A percentile compares a stretch with the other conserved stretches of the same genome.
Evolutionary conservation across 2,888 invertebrate genomes (phyloP).

Genomic region (Macaria notata): DNA sequence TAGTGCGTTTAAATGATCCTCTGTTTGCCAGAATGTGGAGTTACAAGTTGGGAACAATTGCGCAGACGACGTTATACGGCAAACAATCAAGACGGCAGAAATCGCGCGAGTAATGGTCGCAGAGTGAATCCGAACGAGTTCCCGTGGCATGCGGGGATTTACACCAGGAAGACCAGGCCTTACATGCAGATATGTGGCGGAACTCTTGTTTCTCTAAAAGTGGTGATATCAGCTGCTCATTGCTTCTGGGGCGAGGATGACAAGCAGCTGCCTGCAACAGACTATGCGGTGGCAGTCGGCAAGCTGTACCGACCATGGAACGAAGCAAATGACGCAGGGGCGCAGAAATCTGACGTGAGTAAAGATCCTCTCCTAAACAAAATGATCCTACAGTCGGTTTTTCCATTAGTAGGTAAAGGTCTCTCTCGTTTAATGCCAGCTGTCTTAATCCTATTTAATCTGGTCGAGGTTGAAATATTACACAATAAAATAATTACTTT

Average conservation of each 20-base stretch:
- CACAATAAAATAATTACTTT: too few species aligned
- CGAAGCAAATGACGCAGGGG: slow-evolving; percentile 38
- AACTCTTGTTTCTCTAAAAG: slow-evolving; percentile 60
- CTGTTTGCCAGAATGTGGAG: too few species aligned
- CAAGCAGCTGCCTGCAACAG: not conserved
- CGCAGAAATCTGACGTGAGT: slow-evolving; percentile 59
- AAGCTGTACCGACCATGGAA: slow-evolving; percentile 61
- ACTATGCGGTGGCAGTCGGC: slow-evolving; percentile 33
- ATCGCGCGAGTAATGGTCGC: slow-evolving; percentile 32
- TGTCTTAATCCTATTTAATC: too few species aligned
- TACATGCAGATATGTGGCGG: slow-evolving; percentile 81
- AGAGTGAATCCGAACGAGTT: slow-evolving; percentile 53
- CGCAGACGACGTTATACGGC: too few species aligned
- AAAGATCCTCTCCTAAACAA: not conserved
- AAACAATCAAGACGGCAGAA: too few species aligned
- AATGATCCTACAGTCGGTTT: not conserved
- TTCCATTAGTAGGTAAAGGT: not conserved
- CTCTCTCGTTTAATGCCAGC: not conserved
- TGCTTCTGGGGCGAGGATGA: not conserved
- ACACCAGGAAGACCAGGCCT: slow-evolving; percentile 52
- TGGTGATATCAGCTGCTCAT: slow-evolving; percentile 50
- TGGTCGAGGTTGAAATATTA: too few species aligned
- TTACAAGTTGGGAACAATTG: too few species aligned
- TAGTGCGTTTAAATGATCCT: too few species aligned
- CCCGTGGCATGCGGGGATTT: slow-evolving; percentile 83